Evolutionary conservation across 1,140 invertebrate genomes (phyloP).

Genomic region (Thalassaphorura encarpata): DNA sequence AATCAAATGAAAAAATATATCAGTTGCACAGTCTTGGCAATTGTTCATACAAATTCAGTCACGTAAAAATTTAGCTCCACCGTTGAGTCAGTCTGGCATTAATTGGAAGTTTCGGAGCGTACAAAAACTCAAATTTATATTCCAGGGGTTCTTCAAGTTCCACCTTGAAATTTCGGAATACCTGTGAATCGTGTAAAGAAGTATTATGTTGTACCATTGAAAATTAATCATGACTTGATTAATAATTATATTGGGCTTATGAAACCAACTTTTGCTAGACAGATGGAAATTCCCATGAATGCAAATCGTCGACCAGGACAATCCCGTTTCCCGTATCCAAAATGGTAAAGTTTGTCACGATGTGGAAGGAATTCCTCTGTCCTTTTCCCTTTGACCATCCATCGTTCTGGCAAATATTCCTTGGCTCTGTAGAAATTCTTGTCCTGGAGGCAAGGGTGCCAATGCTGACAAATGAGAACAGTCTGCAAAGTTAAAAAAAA

Average conservation of each 20-base stretch:
- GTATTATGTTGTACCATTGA: too few species aligned
- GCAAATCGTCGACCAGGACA: slow-evolving; percentile 71
- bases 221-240: background rate
- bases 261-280: background rate
- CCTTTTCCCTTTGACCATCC: slow-evolving; percentile 46
- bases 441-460: slow-evolving; percentile 65
- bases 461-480: slow-evolving; percentile 73
- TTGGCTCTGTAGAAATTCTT: slow-evolving; percentile 63
- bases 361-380: slow-evolving; percentile 35
- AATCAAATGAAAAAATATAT: too few species aligned
- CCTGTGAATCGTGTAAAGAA: slow-evolving; percentile 11
- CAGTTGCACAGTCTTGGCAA: too few species aligned
- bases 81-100: background rate
- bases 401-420: slow-evolving; percentile 69
- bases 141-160: background rate
- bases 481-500: slow-evolving; percentile 47
- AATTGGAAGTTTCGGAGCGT: slow-evolving; percentile 3
- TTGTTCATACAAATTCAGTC: too few species aligned
- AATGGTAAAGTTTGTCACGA: slow-evolving; percentile 61
- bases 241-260: background rate
- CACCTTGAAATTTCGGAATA: slow-evolving; percentile 13
- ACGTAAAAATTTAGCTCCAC: too few species aligned
- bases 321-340: slow-evolving; percentile 70
- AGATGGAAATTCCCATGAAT: background rate
- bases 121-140: slow-evolving; percentile 2